Conservation (phyloP, 2,888 invertebrate species). For the Aporophyla nigra region DNA sequence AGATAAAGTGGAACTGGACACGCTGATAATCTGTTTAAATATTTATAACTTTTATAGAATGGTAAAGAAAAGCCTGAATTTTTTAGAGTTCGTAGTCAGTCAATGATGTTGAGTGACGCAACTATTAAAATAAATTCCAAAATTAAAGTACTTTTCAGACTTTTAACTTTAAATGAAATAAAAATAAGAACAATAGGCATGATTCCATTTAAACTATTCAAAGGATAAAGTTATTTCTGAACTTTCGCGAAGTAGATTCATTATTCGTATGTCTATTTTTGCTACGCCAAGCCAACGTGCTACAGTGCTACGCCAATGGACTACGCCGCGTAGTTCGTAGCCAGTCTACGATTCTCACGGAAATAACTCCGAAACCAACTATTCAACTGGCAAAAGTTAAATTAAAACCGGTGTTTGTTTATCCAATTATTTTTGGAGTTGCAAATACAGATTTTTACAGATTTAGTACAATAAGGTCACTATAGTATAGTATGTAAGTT, state of each 20-base stretch:
- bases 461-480: not conserved
- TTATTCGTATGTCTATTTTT: constrained; percentile 13
- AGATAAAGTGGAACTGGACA: not conserved
- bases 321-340: constrained; percentile 34
- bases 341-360: constrained; percentile 15
- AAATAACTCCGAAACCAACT: constrained; percentile 7
- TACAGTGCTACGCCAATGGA: constrained; percentile 7
- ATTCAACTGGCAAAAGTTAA: not conserved
- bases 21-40: no score
- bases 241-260: not conserved
- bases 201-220: not conserved
- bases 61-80: no score
- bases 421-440: not conserved
- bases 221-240: not conserved
- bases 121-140: not conserved
- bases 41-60: no score
- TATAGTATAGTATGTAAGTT: not conserved
- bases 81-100: no score
- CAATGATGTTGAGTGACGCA: no score
- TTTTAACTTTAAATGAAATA: not conserved
- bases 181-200: no score
- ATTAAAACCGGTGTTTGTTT: not conserved
- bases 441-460: not conserved
- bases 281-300: constrained; percentile 19
- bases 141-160: not conserved